Evolutionary conservation across 2,888 invertebrate genomes (phyloP), one percentile per base, ranked within the genome.

Genomic region (Ceriagrion tenellum): DNA sequence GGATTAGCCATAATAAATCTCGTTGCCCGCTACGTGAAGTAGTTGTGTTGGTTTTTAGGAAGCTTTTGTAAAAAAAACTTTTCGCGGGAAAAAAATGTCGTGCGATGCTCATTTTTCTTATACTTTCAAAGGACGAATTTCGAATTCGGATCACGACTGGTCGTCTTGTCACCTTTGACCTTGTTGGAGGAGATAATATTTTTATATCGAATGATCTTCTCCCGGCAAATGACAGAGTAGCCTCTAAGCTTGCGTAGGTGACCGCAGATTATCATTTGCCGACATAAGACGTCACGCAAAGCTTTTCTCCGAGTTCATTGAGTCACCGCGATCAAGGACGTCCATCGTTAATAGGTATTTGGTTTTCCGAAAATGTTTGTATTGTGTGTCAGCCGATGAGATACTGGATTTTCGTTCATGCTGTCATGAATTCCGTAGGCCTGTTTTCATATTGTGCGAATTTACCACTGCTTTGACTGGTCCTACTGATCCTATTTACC

Each of bases 221-320:
- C 26, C 16, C 16, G 81, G 81, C 8, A 35, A 81, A 81, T 81
- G 81, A 81, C 35, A n/a, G 35, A 35, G 30, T 81, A 81, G 35
- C 81, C 81, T 81, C 81, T 81, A 35, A 81, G 81, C 81, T 35
- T 81, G 30, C 30, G 81, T 81, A 30, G 81, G 81, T 81, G 81
- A 81, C 81, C 35, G 81, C 81, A 35, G 35, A 35, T 13, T 81
- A 81, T 81, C 81, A 16, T 81, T 81, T 35, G 81, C 81, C 35
- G 35, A 18, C 81, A 35, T 35, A 30, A 81, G 12, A 35, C 81
- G 81, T 81, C 81, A 81, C 81, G 30, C 81, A 0, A 13, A 81
- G 18, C 20, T 69, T 69, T 69, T 69, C 26, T 81, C 35, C 16
- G 81, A 30, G 12, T 81, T 81, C 16, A 13, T 81, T 30, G 35